Conservation (phyloP, 2,113 vertebrate genomes). For the Propithecus coquereli region DNA sequence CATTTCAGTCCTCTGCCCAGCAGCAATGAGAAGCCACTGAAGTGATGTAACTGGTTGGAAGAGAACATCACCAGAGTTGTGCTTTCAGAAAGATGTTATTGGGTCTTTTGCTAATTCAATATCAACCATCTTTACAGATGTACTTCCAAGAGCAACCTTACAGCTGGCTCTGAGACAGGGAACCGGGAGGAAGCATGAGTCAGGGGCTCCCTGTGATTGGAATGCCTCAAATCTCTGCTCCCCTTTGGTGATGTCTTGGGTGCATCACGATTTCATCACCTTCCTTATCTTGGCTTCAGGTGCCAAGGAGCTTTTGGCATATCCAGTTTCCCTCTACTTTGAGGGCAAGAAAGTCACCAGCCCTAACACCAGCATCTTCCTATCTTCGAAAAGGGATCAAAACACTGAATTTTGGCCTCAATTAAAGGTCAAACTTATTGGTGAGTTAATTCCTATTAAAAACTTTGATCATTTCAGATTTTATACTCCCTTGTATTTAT, state of each 20-base stretch:
- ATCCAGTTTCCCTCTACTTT: neutral
- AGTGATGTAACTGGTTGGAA: neutral
- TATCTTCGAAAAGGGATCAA: neutral
- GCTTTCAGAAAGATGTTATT: constrained; percentile 12
- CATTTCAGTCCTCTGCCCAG: neutral
- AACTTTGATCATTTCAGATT: neutral
- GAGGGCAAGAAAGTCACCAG: constrained; percentile 12
- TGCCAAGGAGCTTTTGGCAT: constrained; percentile 36
- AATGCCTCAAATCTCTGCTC: neutral
- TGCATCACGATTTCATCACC: neutral
- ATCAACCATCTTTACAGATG: constrained; percentile 5
- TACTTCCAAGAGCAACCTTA: neutral
- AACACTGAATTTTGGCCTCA: neutral
- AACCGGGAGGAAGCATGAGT: neutral
- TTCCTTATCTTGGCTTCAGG: constrained; percentile 46
- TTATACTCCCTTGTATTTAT: neutral
- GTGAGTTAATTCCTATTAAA: constrained; percentile 31
- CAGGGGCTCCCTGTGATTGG: neutral
- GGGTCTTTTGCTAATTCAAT: constrained; percentile 12
- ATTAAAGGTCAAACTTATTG: neutral
- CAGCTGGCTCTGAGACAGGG: neutral
- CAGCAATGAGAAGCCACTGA: neutral
- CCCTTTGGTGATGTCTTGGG: neutral
- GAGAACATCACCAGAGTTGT: neutral
- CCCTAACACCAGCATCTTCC: neutral